These are phyloP conservation scores for Anthopleura xanthogrammica DNA, from an alignment of 92 coral and sea anemone species.

Conservation along the genomic window DNA sequence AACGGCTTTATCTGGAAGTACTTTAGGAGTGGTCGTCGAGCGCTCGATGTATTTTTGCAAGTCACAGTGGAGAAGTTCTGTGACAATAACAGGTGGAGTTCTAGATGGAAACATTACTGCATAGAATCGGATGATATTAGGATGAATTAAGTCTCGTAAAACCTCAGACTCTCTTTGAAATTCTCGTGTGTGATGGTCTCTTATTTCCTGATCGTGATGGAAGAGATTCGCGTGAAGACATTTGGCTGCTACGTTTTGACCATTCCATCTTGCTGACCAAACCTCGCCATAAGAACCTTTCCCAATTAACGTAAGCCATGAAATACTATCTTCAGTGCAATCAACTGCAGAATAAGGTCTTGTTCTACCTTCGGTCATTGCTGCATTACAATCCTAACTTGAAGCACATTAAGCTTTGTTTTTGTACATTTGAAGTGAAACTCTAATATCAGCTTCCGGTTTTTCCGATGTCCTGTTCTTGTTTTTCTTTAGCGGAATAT, in stretches of 20 bases:
- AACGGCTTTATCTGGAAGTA: conserved; percentile 32
- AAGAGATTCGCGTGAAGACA: conserved; percentile 55
- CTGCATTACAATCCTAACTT: not conserved
- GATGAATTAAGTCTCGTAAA: conserved; percentile 56
- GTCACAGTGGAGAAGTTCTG: conserved; percentile 72
- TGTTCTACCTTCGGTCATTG: not conserved
- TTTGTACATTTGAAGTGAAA: not conserved
- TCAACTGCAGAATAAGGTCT: not conserved
- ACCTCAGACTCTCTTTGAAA: conserved; percentile 67
- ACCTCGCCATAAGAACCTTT: conserved; percentile 79
- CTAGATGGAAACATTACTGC: conserved; percentile 56
- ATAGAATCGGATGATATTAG: conserved; percentile 66
- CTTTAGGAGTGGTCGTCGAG: conserved; percentile 57
- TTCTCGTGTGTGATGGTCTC: conserved; percentile 39
- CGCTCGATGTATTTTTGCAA: conserved; percentile 45
- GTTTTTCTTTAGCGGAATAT: not conserved
- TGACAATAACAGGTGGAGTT: conserved; percentile 63
- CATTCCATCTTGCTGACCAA: conserved; percentile 64
- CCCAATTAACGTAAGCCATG: conserved; percentile 45
- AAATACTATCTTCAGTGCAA: not conserved
- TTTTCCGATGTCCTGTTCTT: not conserved
- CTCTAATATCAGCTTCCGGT: not conserved
- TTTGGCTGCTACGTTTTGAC: conserved; percentile 66
- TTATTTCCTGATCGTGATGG: conserved; percentile 47
- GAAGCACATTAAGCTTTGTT: not conserved